Base-by-base conservation (phyloP, 1,140 invertebrate species). In the Lutraria rhynchaena region DNA sequence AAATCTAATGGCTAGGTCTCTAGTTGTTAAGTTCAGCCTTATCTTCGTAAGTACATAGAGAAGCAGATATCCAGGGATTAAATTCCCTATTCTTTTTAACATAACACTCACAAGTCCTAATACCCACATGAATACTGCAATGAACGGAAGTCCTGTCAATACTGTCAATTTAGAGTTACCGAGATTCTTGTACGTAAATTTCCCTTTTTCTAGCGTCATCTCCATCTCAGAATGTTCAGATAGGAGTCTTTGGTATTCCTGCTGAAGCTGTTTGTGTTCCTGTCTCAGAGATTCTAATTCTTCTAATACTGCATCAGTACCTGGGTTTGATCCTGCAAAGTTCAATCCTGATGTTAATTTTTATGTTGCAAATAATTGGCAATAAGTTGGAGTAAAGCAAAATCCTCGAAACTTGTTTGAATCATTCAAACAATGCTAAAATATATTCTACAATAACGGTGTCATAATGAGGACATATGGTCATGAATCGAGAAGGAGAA, bases 41-140 rank as follows among this genome's bases (percentile, higher is more conserved):
- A 49, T 27, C 49, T 76, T 76, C 55, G 63, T 76, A 11, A 76
- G 29, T 1, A 75, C 73, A n/a, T n/a, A n/a, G n/a, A n/a, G n/a
- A n/a, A n/a, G n/a, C n/a, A n/a, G n/a, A n/a, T n/a, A n/a, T n/a
- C n/a, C n/a, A n/a, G n/a, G n/a, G n/a, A n/a, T n/a, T n/a, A n/a
- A n/a, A n/a, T n/a, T n/a, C n/a, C n/a, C n/a, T n/a, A n/a, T n/a
- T n/a, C n/a, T n/a, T n/a, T n/a, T 77, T n/a, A n/a, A n/a, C n/a
- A n/a, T n/a, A n/a, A n/a, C n/a, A n/a, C n/a, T n/a, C n/a, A n/a
- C n/a, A n/a, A n/a, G n/a, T n/a, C n/a, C n/a, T n/a, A n/a, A n/a
- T n/a, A n/a, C n/a, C n/a, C n/a, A n/a, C n/a, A n/a, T n/a, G n/a
- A n/a, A n/a, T n/a, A n/a, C n/a, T n/a, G n/a, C n/a, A n/a, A n/a